These are phyloP conservation scores for Sarcophaga rosellei DNA, from an alignment of 2,888 invertebrate species.

Conservation along the genomic window DNA sequence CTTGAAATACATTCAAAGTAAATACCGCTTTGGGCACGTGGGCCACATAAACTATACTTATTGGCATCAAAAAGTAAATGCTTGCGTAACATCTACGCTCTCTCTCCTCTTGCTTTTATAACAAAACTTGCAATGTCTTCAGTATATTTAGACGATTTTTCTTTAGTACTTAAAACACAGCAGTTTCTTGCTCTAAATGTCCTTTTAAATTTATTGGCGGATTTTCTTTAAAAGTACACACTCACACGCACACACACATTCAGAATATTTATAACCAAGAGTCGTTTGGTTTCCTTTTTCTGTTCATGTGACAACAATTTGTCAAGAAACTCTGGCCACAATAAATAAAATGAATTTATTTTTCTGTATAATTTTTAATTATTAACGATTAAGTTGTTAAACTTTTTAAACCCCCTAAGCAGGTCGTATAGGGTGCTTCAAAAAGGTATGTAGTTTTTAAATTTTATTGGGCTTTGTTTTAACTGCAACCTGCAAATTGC, in stretches of 20 bases:
- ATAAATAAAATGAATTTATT: not conserved
- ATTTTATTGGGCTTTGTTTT: too few species aligned
- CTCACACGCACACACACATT: too few species aligned
- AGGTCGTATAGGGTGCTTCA: not conserved
- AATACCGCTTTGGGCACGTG: constrained; percentile 43
- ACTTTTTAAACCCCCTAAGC: not conserved
- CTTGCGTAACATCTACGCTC: too few species aligned
- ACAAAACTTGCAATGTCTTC: not conserved
- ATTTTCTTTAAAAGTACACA: not conserved
- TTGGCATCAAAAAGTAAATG: not conserved
- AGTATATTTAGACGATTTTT: too few species aligned
- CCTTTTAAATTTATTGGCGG: constrained; percentile 30
- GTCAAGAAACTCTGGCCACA: constrained; percentile 2
- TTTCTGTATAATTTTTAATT: not conserved
- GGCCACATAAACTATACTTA: constrained; percentile 34
- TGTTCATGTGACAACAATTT: not conserved
- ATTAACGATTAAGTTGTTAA: not conserved
- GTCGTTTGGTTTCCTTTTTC: not conserved
- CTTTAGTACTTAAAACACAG: too few species aligned
- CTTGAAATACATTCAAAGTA: not conserved
- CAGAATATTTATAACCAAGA: not conserved
- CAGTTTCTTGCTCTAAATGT: too few species aligned
- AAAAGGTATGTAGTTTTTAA: not conserved
- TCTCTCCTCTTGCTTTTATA: not conserved
- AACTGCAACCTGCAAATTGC: too few species aligned